A percentile compares a stretch with the other conserved stretches of the same genome.
phyloP scores from a whole-genome alignment of 2,888 invertebrate genomes.

The Diarsia rubi region DNA sequence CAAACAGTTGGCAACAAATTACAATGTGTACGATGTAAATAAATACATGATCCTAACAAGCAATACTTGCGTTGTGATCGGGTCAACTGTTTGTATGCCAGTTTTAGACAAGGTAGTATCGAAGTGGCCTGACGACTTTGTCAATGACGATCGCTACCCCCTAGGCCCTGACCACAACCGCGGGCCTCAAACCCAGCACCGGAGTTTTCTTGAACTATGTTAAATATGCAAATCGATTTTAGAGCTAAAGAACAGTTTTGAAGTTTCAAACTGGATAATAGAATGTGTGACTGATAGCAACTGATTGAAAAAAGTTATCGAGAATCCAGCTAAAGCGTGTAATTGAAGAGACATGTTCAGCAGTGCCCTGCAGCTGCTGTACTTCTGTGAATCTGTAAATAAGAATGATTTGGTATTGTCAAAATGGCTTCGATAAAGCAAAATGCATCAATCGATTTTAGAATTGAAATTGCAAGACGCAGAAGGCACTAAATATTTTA shows the following conservation, averaged over 20 bases:
- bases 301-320: no score
- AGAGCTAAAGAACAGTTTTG: not conserved
- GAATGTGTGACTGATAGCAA: not conserved
- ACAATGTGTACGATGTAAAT: not conserved
- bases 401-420: not conserved
- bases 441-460: not conserved
- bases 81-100: slow-evolving; percentile 21
- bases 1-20: slow-evolving; percentile 4
- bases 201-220: not conserved
- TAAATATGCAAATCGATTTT: slow-evolving; percentile 4
- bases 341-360: no score
- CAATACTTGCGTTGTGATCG: slow-evolving; percentile 21
- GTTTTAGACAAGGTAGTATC: slow-evolving; percentile 29
- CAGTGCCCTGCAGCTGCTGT: no score
- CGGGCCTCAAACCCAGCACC: not conserved
- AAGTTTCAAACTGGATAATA: not conserved
- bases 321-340: no score
- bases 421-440: not conserved
- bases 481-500: not conserved
- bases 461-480: not conserved
- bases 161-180: not conserved
- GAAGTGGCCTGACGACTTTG: slow-evolving; percentile 14
- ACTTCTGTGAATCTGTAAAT: not conserved
- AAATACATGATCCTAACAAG: not conserved
- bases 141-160: slow-evolving; percentile 37